phyloP scores from a whole-genome alignment of 2,113 vertebrate genomes.

The Coregonus clupeaformis region DNA sequence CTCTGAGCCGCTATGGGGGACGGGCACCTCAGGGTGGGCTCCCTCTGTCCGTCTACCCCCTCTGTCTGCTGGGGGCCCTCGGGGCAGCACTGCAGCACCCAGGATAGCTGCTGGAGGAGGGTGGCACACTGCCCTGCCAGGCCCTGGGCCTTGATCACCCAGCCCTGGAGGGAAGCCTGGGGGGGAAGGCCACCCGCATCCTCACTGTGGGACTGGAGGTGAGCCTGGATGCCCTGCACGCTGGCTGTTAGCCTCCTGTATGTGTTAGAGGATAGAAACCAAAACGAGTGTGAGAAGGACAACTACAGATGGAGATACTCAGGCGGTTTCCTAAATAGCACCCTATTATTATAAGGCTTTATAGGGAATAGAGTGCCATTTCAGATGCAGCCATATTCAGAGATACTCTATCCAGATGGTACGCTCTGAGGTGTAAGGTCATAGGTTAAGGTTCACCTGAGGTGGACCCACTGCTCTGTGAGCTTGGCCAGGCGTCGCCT shows the following conservation, averaged over 20 bases:
- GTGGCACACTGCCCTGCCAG: constrained; percentile 80
- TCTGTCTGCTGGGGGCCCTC: constrained; percentile 59
- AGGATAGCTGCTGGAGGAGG: constrained; percentile 82
- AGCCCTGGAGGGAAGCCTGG: constrained; percentile 76
- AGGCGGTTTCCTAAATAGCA: not conserved
- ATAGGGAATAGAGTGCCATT: no score
- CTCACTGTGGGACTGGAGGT: constrained; percentile 50
- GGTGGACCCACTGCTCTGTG: constrained; percentile 83
- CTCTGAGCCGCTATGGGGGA: constrained; percentile 78
- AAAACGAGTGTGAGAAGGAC: not conserved
- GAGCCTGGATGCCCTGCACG: constrained; percentile 73
- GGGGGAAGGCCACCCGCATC: constrained; percentile 80
- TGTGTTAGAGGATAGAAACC: not conserved
- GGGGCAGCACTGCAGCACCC: constrained; percentile 89
- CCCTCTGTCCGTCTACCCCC: constrained; percentile 28
- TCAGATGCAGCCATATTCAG: no score
- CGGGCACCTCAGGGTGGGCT: constrained; percentile 70
- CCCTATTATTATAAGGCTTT: not conserved
- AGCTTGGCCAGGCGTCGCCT: constrained; percentile 78
- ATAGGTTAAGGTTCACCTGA: constrained; percentile 75
- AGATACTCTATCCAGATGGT: not conserved
- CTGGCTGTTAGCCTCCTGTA: constrained; percentile 79
- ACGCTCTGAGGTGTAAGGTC: not conserved
- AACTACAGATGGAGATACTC: not conserved
- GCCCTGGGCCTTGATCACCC: constrained; percentile 76